phyloP scores from a whole-genome alignment of 2,113 vertebrate species.

The Columbina picui region DNA sequence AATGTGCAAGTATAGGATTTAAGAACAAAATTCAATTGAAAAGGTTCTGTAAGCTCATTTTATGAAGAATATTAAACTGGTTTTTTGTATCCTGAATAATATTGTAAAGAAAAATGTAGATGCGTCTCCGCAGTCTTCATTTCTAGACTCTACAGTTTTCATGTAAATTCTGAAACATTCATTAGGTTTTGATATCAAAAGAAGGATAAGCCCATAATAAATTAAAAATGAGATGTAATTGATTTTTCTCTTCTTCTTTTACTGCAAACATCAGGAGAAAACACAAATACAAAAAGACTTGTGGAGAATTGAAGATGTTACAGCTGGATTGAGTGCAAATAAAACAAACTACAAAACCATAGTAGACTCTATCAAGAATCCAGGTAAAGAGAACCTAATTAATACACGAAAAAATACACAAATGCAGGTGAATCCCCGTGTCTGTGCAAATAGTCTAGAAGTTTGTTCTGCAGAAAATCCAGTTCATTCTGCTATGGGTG shows the following conservation, averaged over 20 bases:
- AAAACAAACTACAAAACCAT: constrained; percentile 94
- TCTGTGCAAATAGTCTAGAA: not conserved
- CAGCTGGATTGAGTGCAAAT: constrained; percentile 92
- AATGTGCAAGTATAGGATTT: not conserved
- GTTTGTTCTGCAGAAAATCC: not conserved
- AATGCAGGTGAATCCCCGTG: not conserved
- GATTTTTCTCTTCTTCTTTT: not conserved
- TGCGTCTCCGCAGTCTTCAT: not conserved
- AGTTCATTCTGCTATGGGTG: not conserved
- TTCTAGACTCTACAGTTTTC: not conserved
- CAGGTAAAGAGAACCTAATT: constrained; percentile 77
- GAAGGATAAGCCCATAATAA: not conserved
- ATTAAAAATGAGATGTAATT: not conserved
- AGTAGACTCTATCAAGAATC: constrained; percentile 93
- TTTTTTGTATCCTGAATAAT: not conserved
- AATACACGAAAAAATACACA: not conserved
- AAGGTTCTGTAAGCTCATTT: not conserved
- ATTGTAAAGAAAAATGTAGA: not conserved
- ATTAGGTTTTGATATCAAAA: not conserved
- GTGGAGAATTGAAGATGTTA: constrained; percentile 96
- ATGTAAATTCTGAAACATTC: not conserved
- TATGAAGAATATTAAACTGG: not conserved
- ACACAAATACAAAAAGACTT: constrained; percentile 93
- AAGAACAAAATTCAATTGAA: not conserved
- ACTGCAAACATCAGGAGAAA: constrained; percentile 83